Evolutionary conservation across 2,113 vertebrate genomes (phyloP), one percentile per base, ranked within the genome.

Genomic region (Labrus mixtus): DNA sequence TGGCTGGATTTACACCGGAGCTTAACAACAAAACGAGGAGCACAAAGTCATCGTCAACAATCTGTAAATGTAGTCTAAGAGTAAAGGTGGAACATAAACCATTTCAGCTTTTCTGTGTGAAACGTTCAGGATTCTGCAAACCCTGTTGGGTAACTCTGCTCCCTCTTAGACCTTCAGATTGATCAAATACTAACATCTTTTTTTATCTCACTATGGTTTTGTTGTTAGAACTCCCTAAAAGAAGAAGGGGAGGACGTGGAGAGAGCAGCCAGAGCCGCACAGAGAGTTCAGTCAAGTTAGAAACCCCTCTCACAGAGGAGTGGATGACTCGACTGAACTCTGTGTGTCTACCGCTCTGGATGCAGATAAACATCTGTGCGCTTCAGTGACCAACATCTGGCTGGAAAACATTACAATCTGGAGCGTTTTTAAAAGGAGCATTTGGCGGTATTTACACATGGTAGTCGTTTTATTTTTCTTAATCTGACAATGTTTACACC

Each of bases 371-470:
- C 36, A 64, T 12, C 8, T 72, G 79, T 78, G 73, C 59, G 60
- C 17, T 61, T 83, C 11, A 61, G n/a, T 13, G 17, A 20, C 53
- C 37, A 57, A 67, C 63, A 71, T 73, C 64, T 67, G 51, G 43
- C 20, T 53, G 11, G 29, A 43, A 60, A 53, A 48, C 4, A 17
- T 48, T 19, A 17, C 20, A 17, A 48, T 61, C 51, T 46, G 64
- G 59, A 76, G 53, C 10, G 0, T 79, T 71, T 62, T 10, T 39
- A 20, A 48, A 41, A 55, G 58, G 53, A 61, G 36, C 1, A 7
- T 76, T 66, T 39, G 45, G 55, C 58, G 48, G 66, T 83, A 85
- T 85, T 65, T 86, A 79, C 80, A 81, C 20, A 3, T 39, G 51
- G 51, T 68, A 6, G 29, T 33, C 4, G 6, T 78, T 17, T 19